Base-by-base conservation (phyloP, 2,797 vertebrate species). In the Phylloscopus collybita region DNA sequence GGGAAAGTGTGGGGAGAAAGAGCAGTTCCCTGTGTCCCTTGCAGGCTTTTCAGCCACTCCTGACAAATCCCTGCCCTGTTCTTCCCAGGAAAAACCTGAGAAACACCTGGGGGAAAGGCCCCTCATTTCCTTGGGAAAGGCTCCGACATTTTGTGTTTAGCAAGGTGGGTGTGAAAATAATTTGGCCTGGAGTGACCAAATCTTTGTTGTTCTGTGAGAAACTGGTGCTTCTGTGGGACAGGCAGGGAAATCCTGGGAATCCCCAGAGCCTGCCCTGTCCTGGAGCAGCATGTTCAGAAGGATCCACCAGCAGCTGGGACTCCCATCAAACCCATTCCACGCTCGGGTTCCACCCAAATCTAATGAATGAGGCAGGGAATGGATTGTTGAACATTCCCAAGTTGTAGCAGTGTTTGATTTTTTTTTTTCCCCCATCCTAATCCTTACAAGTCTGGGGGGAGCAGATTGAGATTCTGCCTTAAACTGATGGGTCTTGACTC, bases 81-180 rank as follows among this genome's bases (percentile, higher is more conserved):
- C 27, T 59, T 54, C 22, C 29, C 16, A 9, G 66, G 57, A 44
- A 62, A 45, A 73, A 5, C 30, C 32, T 4, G 11, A 56, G 18
- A 11, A 5, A 16, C n/a, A 16, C 10, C 47, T 7, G 27, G 3
- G n/a, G 66, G 4, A 53, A 61, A 66, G 8, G 1, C 16, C 23
- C 7, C 38, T 18, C 11, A 1, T 44, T 19, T 19, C 59, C 47
- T 30, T 8, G 45, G 34, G 47, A 36, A 80, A 75, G 23, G 19
- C 54, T 69, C 0, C 0, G 17, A 3, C 0, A 2, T 50, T 59
- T 60, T 12, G 7, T 30, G 1, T 60, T 67, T 29, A 13, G 26
- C 45, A 74, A 59, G 57, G 4, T 1, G 13, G 34, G 4, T 49
- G 90, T 25, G 71, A 54, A 91, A 76, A 44, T 1, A 67, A 44